Percentiles rank a stretch among this genome's conserved stretches.
Evolutionary conservation across 2,888 invertebrate species (phyloP).

Genomic region (Diarsia mendica): DNA sequence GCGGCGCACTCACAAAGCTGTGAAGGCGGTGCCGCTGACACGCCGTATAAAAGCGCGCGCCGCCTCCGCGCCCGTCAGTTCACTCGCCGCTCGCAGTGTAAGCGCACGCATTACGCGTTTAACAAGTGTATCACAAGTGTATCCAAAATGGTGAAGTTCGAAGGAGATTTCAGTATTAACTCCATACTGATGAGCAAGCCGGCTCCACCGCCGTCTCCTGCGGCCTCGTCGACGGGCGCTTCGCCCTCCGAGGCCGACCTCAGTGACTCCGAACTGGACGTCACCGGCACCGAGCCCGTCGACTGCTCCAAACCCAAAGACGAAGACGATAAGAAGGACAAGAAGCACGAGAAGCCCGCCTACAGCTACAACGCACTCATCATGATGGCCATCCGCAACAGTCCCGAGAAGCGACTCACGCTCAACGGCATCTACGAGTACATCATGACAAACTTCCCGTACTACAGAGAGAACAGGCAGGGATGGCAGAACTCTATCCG

Average conservation of each 20-base stretch:
- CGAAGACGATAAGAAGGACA: conserved; percentile 83
- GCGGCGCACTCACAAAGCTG: conserved; percentile 69
- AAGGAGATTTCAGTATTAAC: conserved; percentile 95
- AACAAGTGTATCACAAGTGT: conserved; percentile 76
- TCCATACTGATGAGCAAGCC: conserved; percentile 92
- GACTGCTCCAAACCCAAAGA: conserved; percentile 92
- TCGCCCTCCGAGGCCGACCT: conserved; percentile 84
- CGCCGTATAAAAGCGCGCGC: conserved; percentile 80
- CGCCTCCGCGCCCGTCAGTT: conserved; percentile 88
- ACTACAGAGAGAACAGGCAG: conserved; percentile 99
- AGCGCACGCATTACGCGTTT: conserved; percentile 79
- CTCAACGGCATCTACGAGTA: conserved; percentile 99
- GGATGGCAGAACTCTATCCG: conserved; percentile 99
- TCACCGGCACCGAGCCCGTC: conserved; percentile 94
- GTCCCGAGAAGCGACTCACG: conserved; percentile 97
- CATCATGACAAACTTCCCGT: conserved; percentile 99
- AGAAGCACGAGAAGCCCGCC: conserved; percentile 97
- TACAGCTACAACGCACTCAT: conserved; percentile 99
- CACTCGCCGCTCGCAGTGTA: conserved; percentile 81
- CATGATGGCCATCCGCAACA: conserved; percentile 99
- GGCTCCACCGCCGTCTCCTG: conserved; percentile 85
- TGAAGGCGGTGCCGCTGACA: conserved; percentile 76
- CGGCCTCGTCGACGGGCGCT: conserved; percentile 82
- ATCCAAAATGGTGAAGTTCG: conserved; percentile 88
- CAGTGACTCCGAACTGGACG: conserved; percentile 93